Base-by-base conservation (phyloP, 2,888 invertebrate genomes). In the Apocheima hispidaria region DNA sequence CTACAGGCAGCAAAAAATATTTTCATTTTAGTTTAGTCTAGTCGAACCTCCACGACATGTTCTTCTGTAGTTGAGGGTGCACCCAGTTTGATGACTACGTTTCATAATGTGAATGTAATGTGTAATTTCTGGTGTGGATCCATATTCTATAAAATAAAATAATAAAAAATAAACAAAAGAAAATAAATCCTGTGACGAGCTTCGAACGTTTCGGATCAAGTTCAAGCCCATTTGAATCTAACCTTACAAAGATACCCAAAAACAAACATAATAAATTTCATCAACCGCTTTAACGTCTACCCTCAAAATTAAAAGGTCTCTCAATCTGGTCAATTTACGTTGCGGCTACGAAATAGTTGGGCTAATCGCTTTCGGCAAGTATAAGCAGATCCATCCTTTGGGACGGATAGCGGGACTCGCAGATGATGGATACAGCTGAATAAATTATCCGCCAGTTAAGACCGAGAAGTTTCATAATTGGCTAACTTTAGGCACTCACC, bases 351-450 rank as follows among this genome's bases (percentile, higher is more conserved):
- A 71, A 77, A 72, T 76, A 74, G 76, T 77, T 74, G 51, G 36
- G 57, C 69, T 84, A 85, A 86, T 86, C 77, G 82, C 75, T 82
- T 81, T 78, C 69, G 72, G 78, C 81, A 81, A 84, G 77, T 77
- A 73, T 79, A 80, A 77, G 74, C 72, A 74, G 75, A 73, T 65
- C 71, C 65, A 44, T 68, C 83, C 76, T 79, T 2, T 44, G 80
- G 81, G 84, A 83, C 78, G 73, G 81, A 82, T 84, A 79, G 73
- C 77, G 68, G 70, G 66, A 59, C 68, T 71, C 64, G 65, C 66
- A 67, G 81, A 85, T 85, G 87, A 87, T 83, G 79, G 82, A 82
- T 82, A 75, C 69, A 71, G 67, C 73, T 87, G 87, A 87, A 88
- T 88, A 87, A 82, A 86, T 88, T 84, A 88, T 79, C 68, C 26